Base-by-base conservation (phyloP, 1,140 invertebrate genomes). In the Listronotus oregonensis region DNA sequence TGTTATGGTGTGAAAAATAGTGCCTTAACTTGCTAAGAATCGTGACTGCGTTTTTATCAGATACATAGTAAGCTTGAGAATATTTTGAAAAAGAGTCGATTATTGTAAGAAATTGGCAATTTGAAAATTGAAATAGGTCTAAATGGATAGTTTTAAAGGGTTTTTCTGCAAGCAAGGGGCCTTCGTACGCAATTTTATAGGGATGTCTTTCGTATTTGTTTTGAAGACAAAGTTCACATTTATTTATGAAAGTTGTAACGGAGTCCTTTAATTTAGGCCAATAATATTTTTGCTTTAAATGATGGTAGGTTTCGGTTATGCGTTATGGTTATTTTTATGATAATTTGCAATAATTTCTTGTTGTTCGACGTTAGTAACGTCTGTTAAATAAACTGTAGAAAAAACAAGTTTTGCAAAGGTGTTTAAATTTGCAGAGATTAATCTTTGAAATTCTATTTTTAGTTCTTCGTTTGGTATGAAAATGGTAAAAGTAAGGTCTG, bases 91-190 rank as follows among this genome's bases (percentile, higher is more conserved):
- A n/a, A n/a, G n/a, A n/a, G n/a, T n/a, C n/a, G n/a, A n/a, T n/a
- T n/a, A n/a, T n/a, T n/a, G n/a, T n/a, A n/a, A n/a, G n/a, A n/a
- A n/a, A n/a, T 27, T 18, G 17, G 6, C n/a, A n/a, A 34, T 63
- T 61, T 12, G 69, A 55, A 34, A 72, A 70, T 31, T 44, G 58
- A 52, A 73, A 73, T 10, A 51, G 56, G 42, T 75, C 71, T 27
- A n/a, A n/a, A n/a, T n/a, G n/a, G n/a, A n/a, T n/a, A n/a, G n/a
- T 47, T 17, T 74, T 66, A 56, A 75, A 72, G 9, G 72, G 71
- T 73, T 63, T 67, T 68, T 63, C 68, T n/a, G 67, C 51, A 10
- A 70, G 21, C 6, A 71, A 17, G 15, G 71, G 65, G 15, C 61
- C 58, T 31, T 42, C 21, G 27, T 42, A 61, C 32, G 34, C 18